Evolutionary conservation across 2,113 vertebrate species (phyloP), one percentile per base, ranked within the genome.

Genomic region (Salvator merianae): DNA sequence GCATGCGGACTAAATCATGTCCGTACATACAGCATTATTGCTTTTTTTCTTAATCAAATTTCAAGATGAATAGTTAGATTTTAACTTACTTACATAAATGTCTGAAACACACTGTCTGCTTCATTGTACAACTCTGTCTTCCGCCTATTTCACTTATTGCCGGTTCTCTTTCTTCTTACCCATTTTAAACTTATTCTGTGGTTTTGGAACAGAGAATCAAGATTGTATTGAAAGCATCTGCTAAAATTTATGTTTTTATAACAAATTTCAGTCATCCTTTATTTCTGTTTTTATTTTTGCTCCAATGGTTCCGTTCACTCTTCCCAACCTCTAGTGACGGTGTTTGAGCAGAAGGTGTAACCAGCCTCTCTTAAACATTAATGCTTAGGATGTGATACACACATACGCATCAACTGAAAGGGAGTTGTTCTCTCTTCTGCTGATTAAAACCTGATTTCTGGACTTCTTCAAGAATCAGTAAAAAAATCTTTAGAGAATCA

Each of bases 31-130:
- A 34, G 38, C 53, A 4, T 47, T 26, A 7, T 32, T 53, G 32
- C 14, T 26, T 77, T 28, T 66, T 43, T 77, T 65, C 22, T 65
- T 14, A 26, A 36, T 40, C 6, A 70, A 59, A 53, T 40, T 50
- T 68, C 62, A 68, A 5, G 50, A 20, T 72, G 43, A 59, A 53
- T 69, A 63, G 36, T 43, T 24, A 5, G 0, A 0, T 78, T 0
- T 32, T 89, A 82, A 16, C 0, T 13, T 14, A 53, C 47, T 50
- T 69, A 71, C 38, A 36, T 22, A 38, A 80, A 47, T 53, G 50
- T n/a, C n/a, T n/a, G n/a, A n/a, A n/a, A 24, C 8, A 3, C 69
- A 50, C 66, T 91, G 69, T 83, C 38, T 2, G 16, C 0, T 4
- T 30, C 88, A 82, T 77, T 53, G 8, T 43, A 80, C 2, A 38